Conservation (phyloP, 2,113 vertebrate genomes). For the Mobula hypostoma region DNA sequence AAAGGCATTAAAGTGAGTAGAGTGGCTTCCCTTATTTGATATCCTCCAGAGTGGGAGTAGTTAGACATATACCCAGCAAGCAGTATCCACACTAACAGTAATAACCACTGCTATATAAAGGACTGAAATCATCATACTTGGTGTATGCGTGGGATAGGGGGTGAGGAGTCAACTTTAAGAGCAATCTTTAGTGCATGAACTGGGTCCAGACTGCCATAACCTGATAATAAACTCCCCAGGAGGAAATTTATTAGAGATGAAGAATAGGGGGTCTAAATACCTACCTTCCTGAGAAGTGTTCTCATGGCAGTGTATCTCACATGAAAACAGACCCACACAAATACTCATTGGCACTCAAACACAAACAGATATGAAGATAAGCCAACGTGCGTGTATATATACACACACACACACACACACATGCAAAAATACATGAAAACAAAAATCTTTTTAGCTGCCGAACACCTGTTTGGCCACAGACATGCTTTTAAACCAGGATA, state of each 20-base stretch:
- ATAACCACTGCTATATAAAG: neutral
- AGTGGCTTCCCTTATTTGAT: neutral
- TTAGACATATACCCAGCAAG: neutral
- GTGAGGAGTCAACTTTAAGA: neutral
- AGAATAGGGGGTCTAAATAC: neutral
- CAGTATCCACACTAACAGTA: neutral
- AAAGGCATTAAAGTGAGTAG: neutral
- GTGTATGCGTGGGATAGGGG: neutral
- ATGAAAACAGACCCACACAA: neutral
- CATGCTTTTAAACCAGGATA: no score
- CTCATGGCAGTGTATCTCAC: neutral
- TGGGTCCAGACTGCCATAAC: neutral
- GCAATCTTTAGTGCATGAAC: neutral
- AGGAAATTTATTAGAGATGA: neutral
- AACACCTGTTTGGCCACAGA: no score
- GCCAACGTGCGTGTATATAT: neutral
- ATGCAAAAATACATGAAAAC: no score
- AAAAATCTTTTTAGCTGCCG: no score
- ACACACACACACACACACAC: neutral
- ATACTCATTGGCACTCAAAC: neutral
- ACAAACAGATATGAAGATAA: neutral
- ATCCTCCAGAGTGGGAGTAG: neutral
- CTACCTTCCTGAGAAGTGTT: neutral
- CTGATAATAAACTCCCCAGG: neutral
- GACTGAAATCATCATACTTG: neutral